Conservation (phyloP, 2,888 invertebrate genomes). For the Frankliniella fusca region DNA sequence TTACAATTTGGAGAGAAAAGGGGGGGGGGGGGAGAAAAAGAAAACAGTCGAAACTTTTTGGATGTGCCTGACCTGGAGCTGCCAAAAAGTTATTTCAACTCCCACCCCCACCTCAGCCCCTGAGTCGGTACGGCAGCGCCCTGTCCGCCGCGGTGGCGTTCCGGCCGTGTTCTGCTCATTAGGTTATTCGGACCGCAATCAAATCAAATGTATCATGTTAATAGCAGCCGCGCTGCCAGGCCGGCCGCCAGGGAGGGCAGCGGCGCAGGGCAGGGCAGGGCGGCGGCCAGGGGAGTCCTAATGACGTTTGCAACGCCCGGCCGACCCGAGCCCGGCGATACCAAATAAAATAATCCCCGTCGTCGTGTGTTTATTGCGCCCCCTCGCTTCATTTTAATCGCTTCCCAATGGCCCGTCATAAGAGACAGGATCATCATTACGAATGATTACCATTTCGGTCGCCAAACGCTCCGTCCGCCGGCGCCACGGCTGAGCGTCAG, state of each 20-base stretch:
- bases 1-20: too few species aligned
- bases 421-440: conserved; percentile 37
- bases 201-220: not conserved
- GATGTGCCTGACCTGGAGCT: too few species aligned
- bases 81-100: too few species aligned
- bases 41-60: too few species aligned
- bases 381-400: conserved; percentile 33
- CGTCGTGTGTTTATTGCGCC: conserved; percentile 3
- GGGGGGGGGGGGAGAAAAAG: too few species aligned
- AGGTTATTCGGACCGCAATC: not conserved
- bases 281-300: not conserved
- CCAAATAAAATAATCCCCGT: not conserved
- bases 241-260: too few species aligned
- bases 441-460: conserved; percentile 13
- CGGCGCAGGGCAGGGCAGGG: too few species aligned
- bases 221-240: not conserved
- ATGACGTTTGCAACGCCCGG: conserved; percentile 1
- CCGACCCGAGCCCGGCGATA: not conserved
- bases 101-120: not conserved
- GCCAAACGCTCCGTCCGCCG: not conserved
- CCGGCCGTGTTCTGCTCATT: not conserved
- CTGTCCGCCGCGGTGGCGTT: not conserved
- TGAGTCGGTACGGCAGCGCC: not conserved
- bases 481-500: not conserved
- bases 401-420: conserved; percentile 32